Percentiles rank a stretch among this genome's conserved stretches.
These are phyloP conservation scores for Pseudococcus longispinus DNA, from an alignment of 2,888 invertebrate species.

Conservation along the genomic window DNA sequence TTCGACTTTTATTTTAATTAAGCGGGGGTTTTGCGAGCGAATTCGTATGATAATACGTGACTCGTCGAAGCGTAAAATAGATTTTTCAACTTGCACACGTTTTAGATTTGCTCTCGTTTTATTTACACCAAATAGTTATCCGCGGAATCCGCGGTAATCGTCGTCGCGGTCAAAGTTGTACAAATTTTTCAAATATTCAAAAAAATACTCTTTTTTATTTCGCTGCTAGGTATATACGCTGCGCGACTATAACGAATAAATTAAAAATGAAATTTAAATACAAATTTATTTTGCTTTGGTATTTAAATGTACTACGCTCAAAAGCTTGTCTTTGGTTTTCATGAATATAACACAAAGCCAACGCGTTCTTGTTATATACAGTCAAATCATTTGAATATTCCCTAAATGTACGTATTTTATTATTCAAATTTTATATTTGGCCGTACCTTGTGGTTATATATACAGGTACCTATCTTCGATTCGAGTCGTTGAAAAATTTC, in stretches of 20 bases:
- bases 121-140: too few relatives aligned
- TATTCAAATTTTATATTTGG: slow-evolving; percentile 5
- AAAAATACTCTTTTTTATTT: not conserved
- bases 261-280: slow-evolving; percentile 12
- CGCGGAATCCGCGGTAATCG: too few relatives aligned
- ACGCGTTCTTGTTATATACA: not conserved
- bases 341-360: slow-evolving; percentile 4
- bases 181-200: not conserved
- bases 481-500: not conserved
- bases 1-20: slow-evolving; percentile 12
- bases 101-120: not conserved
- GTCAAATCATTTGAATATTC: slow-evolving; percentile 18
- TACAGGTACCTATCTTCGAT: not conserved
- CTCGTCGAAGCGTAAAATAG: not conserved
- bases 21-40: not conserved
- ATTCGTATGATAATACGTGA: not conserved
- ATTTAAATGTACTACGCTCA: slow-evolving; percentile 4
- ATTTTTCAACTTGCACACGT: not conserved
- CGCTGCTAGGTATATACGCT: not conserved
- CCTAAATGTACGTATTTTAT: not conserved
- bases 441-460: not conserved
- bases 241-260: too few relatives aligned
- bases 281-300: slow-evolving; percentile 22
- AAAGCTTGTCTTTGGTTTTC: not conserved
- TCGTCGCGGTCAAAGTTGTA: not conserved